Evolutionary conservation across 35 echinoderm and acorn worm genomes (phyloP).

Genomic region (Ophioderma brevispina): DNA sequence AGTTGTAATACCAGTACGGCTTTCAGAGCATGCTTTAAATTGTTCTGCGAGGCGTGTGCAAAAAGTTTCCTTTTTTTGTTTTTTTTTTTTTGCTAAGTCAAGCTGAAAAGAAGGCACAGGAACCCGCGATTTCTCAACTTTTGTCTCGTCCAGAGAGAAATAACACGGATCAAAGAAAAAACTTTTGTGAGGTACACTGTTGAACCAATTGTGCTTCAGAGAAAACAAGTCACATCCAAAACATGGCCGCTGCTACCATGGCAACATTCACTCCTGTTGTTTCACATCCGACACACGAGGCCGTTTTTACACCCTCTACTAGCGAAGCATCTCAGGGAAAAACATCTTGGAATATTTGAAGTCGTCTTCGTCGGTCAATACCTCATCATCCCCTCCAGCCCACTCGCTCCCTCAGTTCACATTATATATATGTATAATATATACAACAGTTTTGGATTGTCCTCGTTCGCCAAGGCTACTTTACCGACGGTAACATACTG

Average conservation of each 20-base stretch:
- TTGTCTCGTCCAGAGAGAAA: neutral
- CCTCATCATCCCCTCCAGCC: neutral
- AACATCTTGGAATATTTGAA: too few relatives aligned
- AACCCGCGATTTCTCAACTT: neutral
- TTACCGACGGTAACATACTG: conserved; percentile 53
- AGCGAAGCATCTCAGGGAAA: neutral
- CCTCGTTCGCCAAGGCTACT: conserved; percentile 18
- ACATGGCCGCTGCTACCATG: neutral
- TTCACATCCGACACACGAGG: neutral
- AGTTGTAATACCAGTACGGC: neutral
- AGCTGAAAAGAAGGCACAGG: neutral
- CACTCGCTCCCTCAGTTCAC: neutral
- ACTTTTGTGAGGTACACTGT: neutral
- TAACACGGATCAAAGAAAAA: neutral
- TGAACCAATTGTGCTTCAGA: neutral
- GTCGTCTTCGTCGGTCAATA: neutral
- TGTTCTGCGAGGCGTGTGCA: conserved; percentile 2
- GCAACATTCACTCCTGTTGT: neutral
- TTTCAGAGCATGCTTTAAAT: neutral
- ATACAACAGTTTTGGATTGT: neutral
- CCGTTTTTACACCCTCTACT: neutral
- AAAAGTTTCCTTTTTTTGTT: neutral
- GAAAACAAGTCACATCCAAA: neutral
- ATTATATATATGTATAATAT: conserved; percentile 8
- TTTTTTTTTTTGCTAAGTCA: neutral